Evolutionary conservation across 2,113 vertebrate genomes (phyloP).

Genomic region (Amphilophus citrinellus): DNA sequence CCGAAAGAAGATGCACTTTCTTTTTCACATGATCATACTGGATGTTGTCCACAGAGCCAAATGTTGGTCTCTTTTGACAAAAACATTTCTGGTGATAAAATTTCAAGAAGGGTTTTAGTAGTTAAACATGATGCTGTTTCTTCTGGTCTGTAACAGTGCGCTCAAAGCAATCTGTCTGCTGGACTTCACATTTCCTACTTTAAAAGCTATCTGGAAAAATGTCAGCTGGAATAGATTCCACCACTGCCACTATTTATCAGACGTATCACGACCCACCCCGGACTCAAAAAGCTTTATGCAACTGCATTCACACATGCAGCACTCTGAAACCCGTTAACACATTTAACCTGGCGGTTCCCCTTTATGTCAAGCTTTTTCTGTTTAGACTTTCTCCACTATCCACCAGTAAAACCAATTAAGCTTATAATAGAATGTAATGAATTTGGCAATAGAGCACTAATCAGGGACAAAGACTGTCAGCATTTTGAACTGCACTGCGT

Average conservation of each 20-base stretch:
- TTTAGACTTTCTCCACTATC: background rate
- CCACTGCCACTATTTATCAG: background rate
- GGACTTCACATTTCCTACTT: background rate
- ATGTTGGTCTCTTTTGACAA: background rate
- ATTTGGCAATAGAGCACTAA: no score
- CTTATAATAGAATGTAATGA: background rate
- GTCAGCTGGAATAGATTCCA: no score
- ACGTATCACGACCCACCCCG: background rate
- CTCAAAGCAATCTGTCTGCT: background rate
- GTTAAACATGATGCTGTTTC: background rate
- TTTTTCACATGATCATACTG: background rate
- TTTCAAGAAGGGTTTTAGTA: background rate
- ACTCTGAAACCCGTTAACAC: background rate
- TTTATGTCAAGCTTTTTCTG: background rate
- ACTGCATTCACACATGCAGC: background rate
- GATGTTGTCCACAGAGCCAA: background rate
- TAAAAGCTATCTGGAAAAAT: background rate
- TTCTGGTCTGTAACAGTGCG: background rate
- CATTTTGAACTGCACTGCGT: background rate
- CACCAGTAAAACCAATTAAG: accelerated
- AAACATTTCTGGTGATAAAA: background rate
- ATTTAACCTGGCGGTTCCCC: background rate
- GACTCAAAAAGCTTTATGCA: background rate
- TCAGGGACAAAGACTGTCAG: background rate
- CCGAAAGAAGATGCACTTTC: background rate